These are phyloP conservation scores for Hydraecia micacea DNA, from an alignment of 2,888 invertebrate genomes.

Conservation along the genomic window DNA sequence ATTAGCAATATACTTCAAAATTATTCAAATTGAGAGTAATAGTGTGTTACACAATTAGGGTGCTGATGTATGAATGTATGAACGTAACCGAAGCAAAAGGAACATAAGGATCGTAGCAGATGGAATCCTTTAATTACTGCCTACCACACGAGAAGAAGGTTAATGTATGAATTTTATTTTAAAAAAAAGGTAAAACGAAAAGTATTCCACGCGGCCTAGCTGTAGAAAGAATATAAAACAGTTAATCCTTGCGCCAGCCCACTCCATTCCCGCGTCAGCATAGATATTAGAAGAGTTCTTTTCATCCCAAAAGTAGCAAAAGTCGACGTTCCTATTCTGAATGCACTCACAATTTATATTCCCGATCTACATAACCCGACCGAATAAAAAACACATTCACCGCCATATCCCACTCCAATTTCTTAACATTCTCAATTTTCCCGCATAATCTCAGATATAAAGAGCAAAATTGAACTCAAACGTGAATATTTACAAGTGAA, in stretches of 20 bases:
- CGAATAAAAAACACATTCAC: conserved; percentile 60
- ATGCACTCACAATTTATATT: conserved; percentile 62
- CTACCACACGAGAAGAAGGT: background rate
- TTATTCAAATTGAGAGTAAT: too few species aligned
- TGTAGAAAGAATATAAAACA: conserved; percentile 11
- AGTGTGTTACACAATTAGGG: too few species aligned
- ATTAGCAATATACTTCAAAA: too few species aligned
- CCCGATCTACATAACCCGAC: conserved; percentile 49
- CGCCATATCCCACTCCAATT: conserved; percentile 40
- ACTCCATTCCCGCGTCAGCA: conserved; percentile 38
- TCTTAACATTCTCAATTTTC: conserved; percentile 60
- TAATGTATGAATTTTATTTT: background rate
- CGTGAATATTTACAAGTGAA: conserved; percentile 74
- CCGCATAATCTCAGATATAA: conserved; percentile 63
- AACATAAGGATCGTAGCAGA: background rate
- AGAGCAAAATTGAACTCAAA: conserved; percentile 69
- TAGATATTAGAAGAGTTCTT: conserved; percentile 58
- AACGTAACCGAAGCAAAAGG: background rate
- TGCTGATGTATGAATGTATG: too few species aligned
- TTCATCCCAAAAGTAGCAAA: conserved; percentile 56
- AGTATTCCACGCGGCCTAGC: background rate
- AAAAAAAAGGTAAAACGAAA: background rate
- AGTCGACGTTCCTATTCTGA: conserved; percentile 51
- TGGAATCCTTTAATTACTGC: background rate
- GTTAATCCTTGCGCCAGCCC: conserved; percentile 25